Evolutionary conservation across 1,140 invertebrate genomes (phyloP).

Genomic region (Armadillidium nasatum): DNA sequence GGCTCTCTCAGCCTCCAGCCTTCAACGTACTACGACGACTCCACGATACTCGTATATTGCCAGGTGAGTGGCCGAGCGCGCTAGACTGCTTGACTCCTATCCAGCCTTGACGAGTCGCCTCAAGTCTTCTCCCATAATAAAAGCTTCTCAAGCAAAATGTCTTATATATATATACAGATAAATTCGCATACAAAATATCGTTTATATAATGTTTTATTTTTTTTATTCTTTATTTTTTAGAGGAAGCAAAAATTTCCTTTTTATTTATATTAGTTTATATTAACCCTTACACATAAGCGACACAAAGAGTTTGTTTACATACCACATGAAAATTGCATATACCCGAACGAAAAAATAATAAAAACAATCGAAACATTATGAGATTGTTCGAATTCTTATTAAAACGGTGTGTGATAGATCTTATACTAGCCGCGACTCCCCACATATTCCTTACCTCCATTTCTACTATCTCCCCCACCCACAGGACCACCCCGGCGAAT

Average conservation of each 20-base stretch:
- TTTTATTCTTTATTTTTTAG: too few species aligned
- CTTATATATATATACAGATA: too few species aligned
- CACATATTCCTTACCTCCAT: background rate
- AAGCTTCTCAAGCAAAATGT: background rate
- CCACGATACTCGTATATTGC: background rate
- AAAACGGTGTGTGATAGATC: slow-evolving; percentile 12
- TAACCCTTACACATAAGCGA: too few species aligned
- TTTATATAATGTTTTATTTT: too few species aligned
- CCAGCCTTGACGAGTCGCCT: background rate
- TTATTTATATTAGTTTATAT: too few species aligned
- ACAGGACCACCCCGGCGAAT: background rate
- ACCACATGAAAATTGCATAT: too few species aligned
- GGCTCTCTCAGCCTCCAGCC: too few species aligned
- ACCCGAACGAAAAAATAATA: background rate
- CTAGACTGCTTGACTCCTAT: slow-evolving; percentile 3
- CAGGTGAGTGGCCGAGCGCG: slow-evolving; percentile 1
- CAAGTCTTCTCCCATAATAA: background rate
- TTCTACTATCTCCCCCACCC: slow-evolving; percentile 8
- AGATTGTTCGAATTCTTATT: background rate
- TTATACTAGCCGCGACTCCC: slow-evolving; percentile 1
- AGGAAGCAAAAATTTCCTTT: too few species aligned
- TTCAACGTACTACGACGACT: background rate
- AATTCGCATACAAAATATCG: too few species aligned
- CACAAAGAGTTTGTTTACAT: too few species aligned
- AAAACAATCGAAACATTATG: slow-evolving; percentile 5